Conservation (phyloP, 1,140 invertebrate genomes). For the Brachionus manjavacas region DNA sequence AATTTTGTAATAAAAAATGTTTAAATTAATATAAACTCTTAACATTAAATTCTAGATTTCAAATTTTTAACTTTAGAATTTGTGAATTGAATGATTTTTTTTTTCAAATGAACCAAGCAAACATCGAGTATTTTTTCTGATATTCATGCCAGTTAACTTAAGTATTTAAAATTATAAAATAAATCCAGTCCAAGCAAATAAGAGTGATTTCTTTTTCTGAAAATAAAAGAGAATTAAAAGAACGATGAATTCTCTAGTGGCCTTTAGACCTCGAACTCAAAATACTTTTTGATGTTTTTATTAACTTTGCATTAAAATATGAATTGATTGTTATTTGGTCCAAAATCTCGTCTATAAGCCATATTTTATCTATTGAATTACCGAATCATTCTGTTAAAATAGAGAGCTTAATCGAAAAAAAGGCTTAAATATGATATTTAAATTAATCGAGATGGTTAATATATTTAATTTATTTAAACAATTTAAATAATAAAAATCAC, state of each 20-base stretch:
- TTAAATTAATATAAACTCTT: too few species aligned
- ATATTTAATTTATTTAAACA: background rate
- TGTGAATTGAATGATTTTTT: too few species aligned
- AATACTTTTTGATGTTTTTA: background rate
- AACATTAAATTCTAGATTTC: background rate
- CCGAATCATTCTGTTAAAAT: background rate
- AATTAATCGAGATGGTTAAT: background rate
- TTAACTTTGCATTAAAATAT: background rate
- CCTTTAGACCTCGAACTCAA: too few species aligned
- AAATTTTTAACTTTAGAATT: too few species aligned
- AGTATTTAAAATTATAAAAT: background rate
- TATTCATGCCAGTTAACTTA: background rate
- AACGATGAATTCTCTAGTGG: background rate
- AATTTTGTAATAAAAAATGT: background rate
- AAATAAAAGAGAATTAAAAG: background rate
- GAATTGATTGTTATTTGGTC: background rate
- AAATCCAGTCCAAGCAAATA: background rate
- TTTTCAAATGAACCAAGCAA: too few species aligned
- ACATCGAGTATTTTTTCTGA: background rate
- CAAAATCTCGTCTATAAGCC: too few species aligned
- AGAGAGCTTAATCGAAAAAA: background rate
- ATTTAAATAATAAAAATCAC: background rate
- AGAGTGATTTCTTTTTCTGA: background rate
- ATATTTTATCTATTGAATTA: background rate
- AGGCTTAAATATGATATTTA: background rate